A percentile compares a stretch with the other conserved stretches of the same genome.
These are phyloP conservation scores for Phoxinus phoxinus DNA, from an alignment of 2,113 vertebrate genomes.

Conservation along the genomic window DNA sequence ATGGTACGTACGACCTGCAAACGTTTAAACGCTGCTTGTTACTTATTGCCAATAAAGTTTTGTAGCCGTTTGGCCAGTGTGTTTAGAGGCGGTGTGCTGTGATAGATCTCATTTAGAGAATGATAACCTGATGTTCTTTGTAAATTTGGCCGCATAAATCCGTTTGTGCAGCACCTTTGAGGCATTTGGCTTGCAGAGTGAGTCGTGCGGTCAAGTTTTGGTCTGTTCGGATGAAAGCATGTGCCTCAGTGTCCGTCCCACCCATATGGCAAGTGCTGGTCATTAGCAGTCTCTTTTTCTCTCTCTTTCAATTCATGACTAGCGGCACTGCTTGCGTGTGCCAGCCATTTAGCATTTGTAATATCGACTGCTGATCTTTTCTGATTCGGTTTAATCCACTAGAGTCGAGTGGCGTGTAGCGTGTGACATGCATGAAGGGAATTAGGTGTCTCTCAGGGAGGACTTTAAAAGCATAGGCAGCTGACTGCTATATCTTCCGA, in stretches of 20 bases:
- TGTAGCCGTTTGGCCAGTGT: not conserved
- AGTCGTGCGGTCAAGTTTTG: not conserved
- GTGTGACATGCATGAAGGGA: not conserved
- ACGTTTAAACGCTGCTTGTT: not conserved
- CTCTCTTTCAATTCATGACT: conserved; percentile 14
- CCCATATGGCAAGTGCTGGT: not conserved
- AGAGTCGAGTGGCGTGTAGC: not conserved
- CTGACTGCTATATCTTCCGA: not conserved
- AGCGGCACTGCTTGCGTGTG: not conserved
- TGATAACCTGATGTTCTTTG: not conserved
- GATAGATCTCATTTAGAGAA: conserved; percentile 22
- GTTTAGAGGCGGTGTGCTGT: not conserved
- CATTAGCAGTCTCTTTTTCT: conserved; percentile 15
- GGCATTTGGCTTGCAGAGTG: not conserved
- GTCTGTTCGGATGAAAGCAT: conserved; percentile 11
- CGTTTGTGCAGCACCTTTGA: not conserved
- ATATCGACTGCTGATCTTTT: conserved; percentile 42
- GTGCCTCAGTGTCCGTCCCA: not conserved
- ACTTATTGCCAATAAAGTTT: conserved; percentile 15
- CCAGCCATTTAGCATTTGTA: conserved; percentile 32
- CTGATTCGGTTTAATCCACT: conserved; percentile 47
- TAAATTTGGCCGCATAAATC: not conserved
- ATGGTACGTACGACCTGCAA: not conserved
- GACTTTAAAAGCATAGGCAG: not conserved
- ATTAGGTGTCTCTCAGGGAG: not conserved